phyloP scores from a whole-genome alignment of 2,888 invertebrate species.

The Horisme vitalbata region DNA sequence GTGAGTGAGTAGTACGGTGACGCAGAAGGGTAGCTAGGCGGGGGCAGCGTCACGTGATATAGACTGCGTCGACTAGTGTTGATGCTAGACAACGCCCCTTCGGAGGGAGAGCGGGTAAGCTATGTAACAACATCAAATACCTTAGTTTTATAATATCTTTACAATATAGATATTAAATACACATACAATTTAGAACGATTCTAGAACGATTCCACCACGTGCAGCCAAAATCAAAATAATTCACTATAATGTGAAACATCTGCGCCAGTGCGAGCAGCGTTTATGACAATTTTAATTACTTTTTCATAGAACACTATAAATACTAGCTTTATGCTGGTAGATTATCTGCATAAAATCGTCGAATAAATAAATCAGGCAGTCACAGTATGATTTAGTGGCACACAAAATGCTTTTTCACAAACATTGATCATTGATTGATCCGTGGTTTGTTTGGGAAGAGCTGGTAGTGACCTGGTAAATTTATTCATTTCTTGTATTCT shows the following conservation, averaged over 20 bases:
- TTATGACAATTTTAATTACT: neutral
- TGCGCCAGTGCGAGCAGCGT: neutral
- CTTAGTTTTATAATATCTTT: conserved; percentile 40
- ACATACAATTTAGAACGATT: too few relatives aligned
- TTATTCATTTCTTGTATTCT: too few relatives aligned
- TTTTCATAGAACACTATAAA: too few relatives aligned
- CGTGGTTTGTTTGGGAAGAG: too few relatives aligned
- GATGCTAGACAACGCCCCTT: conserved; percentile 81
- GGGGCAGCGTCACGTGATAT: conserved; percentile 85
- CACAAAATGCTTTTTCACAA: too few relatives aligned
- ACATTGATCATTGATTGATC: too few relatives aligned
- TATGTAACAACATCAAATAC: conserved; percentile 67
- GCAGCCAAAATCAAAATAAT: conserved; percentile 5
- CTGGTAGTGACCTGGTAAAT: too few relatives aligned
- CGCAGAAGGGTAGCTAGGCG: conserved; percentile 88
- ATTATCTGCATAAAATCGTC: too few relatives aligned
- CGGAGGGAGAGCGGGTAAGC: conserved; percentile 80
- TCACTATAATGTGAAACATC: conserved; percentile 17
- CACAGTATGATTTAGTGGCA: too few relatives aligned
- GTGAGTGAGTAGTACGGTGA: conserved; percentile 91
- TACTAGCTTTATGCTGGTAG: too few relatives aligned
- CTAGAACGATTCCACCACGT: conserved; percentile 4
- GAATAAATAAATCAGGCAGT: too few relatives aligned
- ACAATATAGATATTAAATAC: too few relatives aligned
- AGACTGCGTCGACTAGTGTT: conserved; percentile 78